phyloP scores from a whole-genome alignment of 2,797 vertebrate genomes.

The Sebastes oblongus region DNA sequence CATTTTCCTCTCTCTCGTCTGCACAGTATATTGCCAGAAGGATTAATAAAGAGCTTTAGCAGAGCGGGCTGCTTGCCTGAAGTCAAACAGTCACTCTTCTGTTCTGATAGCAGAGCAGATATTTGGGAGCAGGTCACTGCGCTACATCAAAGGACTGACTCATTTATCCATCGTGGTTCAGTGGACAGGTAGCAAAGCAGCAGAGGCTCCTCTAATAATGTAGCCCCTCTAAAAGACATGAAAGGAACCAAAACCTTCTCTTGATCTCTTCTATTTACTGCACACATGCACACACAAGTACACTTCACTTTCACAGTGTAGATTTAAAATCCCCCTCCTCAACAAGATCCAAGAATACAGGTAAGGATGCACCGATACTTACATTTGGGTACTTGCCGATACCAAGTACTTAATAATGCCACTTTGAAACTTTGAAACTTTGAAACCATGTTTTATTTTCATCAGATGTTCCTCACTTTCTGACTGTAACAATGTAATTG shows the following conservation, averaged over 20 bases:
- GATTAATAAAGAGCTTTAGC: slow-evolving; percentile 51
- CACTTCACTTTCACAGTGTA: not conserved
- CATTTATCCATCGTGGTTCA: slow-evolving; percentile 61
- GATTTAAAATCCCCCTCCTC: slow-evolving; percentile 1
- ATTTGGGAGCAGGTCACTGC: slow-evolving; percentile 55
- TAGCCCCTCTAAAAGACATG: slow-evolving; percentile 44
- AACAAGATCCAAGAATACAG: not conserved
- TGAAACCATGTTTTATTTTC: too few relatives aligned
- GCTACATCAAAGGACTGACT: slow-evolving; percentile 68
- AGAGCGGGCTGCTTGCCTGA: slow-evolving; percentile 17
- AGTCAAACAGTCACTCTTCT: slow-evolving; percentile 60
- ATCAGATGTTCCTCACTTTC: too few relatives aligned
- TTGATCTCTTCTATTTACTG: slow-evolving; percentile 24
- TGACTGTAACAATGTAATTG: not conserved
- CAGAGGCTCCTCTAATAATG: slow-evolving; percentile 47
- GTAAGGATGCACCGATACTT: not conserved
- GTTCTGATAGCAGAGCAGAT: slow-evolving; percentile 56
- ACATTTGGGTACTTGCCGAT: not conserved
- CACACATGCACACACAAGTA: slow-evolving; percentile 8
- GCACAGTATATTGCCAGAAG: slow-evolving; percentile 16
- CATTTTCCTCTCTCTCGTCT: slow-evolving; percentile 38
- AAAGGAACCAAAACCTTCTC: slow-evolving; percentile 38
- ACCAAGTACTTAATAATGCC: not conserved
- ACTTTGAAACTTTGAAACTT: not conserved
- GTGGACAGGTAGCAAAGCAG: slow-evolving; percentile 53